A percentile compares a stretch with the other conserved stretches of the same genome.
phyloP scores from a whole-genome alignment of 2,113 vertebrate species.

The Hypanus sabinus region DNA sequence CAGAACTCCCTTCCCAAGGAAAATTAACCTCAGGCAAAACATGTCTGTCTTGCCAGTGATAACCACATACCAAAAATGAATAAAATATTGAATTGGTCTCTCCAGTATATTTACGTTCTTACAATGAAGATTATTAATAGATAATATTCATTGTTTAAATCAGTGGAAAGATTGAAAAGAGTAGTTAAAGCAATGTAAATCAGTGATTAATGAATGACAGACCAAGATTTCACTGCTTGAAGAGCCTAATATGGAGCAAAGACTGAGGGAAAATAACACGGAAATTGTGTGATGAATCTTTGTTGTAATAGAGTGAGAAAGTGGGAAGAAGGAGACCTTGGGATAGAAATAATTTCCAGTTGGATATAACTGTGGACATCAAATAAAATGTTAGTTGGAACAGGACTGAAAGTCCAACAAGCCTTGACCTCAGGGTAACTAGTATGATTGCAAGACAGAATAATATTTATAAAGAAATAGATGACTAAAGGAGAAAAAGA shows the following conservation, averaged over 20 bases:
- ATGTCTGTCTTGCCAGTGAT: too few relatives aligned
- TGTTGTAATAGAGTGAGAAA: neutral
- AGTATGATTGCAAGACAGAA: neutral
- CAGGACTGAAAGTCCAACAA: neutral
- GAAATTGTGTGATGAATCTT: neutral
- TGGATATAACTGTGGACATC: neutral
- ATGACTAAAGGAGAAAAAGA: neutral
- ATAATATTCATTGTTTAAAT: neutral
- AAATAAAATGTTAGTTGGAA: neutral
- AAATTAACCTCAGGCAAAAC: too few relatives aligned
- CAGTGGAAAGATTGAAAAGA: neutral
- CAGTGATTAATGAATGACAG: neutral
- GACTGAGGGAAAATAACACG: neutral
- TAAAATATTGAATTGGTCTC: neutral
- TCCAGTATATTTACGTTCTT: neutral
- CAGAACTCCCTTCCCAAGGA: too few relatives aligned
- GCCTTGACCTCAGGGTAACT: too few relatives aligned
- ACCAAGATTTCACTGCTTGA: neutral
- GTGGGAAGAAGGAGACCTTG: neutral
- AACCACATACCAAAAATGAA: too few relatives aligned
- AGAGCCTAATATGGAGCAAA: neutral
- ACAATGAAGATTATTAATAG: neutral
- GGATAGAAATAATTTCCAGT: neutral
- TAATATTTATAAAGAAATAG: neutral
- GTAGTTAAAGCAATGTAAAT: neutral